phyloP scores from a whole-genome alignment of 2,113 vertebrate species.

The Lichenostomus cassidix region DNA sequence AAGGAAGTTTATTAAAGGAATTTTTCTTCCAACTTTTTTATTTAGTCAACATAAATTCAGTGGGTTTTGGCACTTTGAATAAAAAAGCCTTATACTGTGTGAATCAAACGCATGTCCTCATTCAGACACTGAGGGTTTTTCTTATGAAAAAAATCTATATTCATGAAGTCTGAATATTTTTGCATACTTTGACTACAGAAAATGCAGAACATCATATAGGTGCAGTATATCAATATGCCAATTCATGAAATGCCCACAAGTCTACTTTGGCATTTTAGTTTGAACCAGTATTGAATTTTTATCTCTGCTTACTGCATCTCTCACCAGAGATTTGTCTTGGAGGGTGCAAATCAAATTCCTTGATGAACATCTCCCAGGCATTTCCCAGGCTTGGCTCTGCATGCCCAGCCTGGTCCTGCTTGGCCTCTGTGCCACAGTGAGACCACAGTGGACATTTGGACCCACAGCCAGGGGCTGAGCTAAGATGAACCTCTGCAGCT shows the following conservation, averaged over 20 bases:
- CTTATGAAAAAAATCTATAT: background rate
- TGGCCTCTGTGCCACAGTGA: background rate
- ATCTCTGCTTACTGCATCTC: rapidly evolving
- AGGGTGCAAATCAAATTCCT: background rate
- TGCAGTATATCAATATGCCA: background rate
- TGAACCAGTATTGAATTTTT: background rate
- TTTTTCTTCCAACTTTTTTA: background rate
- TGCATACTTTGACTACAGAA: background rate
- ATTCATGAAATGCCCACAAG: rapidly evolving
- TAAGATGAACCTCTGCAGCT: too few relatives aligned
- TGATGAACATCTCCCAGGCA: background rate
- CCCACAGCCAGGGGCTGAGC: background rate
- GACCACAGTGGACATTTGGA: background rate
- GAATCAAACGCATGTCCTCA: background rate
- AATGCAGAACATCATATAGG: background rate
- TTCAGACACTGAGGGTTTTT: background rate
- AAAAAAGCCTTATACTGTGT: background rate
- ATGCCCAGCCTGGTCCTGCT: background rate
- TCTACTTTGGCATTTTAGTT: background rate
- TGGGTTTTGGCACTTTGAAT: background rate
- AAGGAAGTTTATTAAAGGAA: background rate
- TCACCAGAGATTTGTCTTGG: background rate
- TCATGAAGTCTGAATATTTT: background rate
- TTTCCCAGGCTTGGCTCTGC: background rate
- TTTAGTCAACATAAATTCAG: background rate